Conservation (phyloP, 2,888 invertebrate species). For the Monopis laevigella region DNA sequence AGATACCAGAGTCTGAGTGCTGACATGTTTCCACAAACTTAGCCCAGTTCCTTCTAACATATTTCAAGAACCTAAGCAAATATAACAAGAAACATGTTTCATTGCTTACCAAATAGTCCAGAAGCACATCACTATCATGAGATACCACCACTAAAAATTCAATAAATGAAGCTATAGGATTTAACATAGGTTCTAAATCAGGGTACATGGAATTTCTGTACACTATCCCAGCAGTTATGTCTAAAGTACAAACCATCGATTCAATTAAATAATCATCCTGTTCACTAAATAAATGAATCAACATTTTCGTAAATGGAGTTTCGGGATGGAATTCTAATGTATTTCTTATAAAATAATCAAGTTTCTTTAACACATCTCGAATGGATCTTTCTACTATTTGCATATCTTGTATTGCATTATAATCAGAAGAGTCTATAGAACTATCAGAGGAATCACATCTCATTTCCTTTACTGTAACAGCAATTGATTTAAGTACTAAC, state of each 20-base stretch:
- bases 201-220: slow-evolving; percentile 83
- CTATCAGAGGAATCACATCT: slow-evolving; percentile 87
- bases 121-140: slow-evolving; percentile 80
- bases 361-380: slow-evolving; percentile 81
- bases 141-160: slow-evolving; percentile 86
- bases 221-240: slow-evolving; percentile 86
- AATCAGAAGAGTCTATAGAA: slow-evolving; percentile 84
- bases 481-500: slow-evolving; percentile 88
- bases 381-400: slow-evolving; percentile 87
- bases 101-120: slow-evolving; percentile 88
- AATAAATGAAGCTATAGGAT: slow-evolving; percentile 87
- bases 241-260: slow-evolving; percentile 90
- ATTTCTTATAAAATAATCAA: slow-evolving; percentile 84
- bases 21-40: slow-evolving; percentile 84
- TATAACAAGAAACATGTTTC: slow-evolving; percentile 91
- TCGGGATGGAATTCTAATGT: slow-evolving; percentile 87
- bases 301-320: slow-evolving; percentile 86
- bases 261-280: slow-evolving; percentile 92
- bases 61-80: slow-evolving; percentile 84
- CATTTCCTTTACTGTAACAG: slow-evolving; percentile 90
- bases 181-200: slow-evolving; percentile 82
- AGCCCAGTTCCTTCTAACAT: slow-evolving; percentile 83
- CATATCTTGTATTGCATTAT: slow-evolving; percentile 90
- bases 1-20: slow-evolving; percentile 62
- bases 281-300: slow-evolving; percentile 88